phyloP scores from a whole-genome alignment of 2,113 vertebrate species.

The Nyctereutes procyonoides region DNA sequence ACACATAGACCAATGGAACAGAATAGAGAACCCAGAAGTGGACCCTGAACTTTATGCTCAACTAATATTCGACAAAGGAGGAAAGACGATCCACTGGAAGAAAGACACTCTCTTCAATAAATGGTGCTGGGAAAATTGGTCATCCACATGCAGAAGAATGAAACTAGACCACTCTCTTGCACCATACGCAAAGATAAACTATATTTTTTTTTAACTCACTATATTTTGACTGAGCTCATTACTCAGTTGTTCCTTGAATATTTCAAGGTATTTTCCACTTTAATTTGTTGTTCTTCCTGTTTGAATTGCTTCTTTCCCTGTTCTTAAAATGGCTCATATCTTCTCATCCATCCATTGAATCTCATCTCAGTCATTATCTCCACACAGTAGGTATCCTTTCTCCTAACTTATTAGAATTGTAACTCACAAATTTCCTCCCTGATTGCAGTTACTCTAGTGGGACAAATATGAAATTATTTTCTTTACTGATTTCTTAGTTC shows the following conservation, averaged over 20 bases:
- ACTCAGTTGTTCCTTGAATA: background rate
- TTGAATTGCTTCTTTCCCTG: background rate
- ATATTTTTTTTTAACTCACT: no score
- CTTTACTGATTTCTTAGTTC: background rate
- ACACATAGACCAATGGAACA: no score
- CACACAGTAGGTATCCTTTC: background rate
- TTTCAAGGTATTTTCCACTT: background rate
- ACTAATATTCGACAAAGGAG: no score
- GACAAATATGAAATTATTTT: background rate
- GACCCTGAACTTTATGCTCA: no score
- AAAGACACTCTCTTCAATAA: no score
- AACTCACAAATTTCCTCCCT: background rate
- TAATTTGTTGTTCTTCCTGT: background rate
- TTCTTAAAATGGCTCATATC: background rate
- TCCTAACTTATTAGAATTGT: background rate
- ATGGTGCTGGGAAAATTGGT: no score
- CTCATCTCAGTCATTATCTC: background rate
- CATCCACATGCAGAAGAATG: no score
- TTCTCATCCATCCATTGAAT: background rate
- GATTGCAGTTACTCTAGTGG: background rate
- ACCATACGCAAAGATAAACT: no score
- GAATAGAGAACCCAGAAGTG: no score
- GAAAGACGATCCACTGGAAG: no score
- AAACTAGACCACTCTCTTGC: no score
- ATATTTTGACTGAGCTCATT: background rate